Evolutionary conservation across 2,113 vertebrate genomes (phyloP), one percentile per base, ranked within the genome.

Genomic region (Candoia aspera): DNA sequence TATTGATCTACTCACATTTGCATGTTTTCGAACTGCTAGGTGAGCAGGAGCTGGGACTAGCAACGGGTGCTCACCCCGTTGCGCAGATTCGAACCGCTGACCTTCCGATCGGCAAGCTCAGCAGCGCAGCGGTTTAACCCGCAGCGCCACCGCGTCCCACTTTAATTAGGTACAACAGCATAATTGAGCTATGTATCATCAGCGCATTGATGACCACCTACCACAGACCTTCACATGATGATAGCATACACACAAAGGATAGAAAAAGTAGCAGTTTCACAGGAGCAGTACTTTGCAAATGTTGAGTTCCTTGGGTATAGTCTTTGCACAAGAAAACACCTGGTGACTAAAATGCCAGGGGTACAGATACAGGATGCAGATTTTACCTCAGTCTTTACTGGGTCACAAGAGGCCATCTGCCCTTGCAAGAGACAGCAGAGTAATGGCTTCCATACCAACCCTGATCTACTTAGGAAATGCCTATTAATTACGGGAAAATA

Each of bases 351-450:
- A 33, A 0, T 58, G 4, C 17, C 4, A 89, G 91, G 11, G 33
- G 3, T 54, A 2, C 1, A 0, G 54, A 89, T 64, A 83, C 37
- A 64, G 88, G 93, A 93, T 92, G 90, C 91, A 91, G 4, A 1
- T 87, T 95, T 95, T 91, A 95, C 4, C 91, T 93, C 85, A 90
- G 42, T 0, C 10, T 95, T 93, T 19, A 92, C 0, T 92, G 62
- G 86, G 37, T 73, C 3, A 37, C 46, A 59, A 84, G 0, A 92
- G 64, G 37, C 0, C 0, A 24, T 2, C 23, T 90, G 94, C 86
- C 93, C 91, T 92, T 87, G 90, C 0, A 29, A 26, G 42, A 53
- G 62, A 86, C 8, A 60, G 46, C 49, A 92, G 46, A 58, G 57
- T 26, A 91, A 85, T 15, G 37, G 90, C 89, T 88, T 19, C 79